Base-by-base conservation (phyloP, 1,140 invertebrate genomes). In the Asbolus verrucosus region DNA sequence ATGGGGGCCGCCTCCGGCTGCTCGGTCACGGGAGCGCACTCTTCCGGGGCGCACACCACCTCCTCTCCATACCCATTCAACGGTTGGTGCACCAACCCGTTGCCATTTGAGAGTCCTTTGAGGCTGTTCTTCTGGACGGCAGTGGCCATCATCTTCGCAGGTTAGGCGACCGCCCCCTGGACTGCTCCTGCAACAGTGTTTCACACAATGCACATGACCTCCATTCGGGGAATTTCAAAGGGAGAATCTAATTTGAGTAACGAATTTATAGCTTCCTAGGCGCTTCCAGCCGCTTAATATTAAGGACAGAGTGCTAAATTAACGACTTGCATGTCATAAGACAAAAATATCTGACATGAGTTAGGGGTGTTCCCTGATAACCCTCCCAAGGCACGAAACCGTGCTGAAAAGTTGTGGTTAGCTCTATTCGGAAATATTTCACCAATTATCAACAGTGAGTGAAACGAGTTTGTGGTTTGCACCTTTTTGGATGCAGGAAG, bases 91-190 rank as follows among this genome's bases (percentile, higher is more conserved):
- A 85, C 84, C 75, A 86, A 80, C 38, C 86, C 84, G 67, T 86
- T 84, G 72, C 87, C 85, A 80, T 89, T 89, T 43, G 84, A 84
- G 69, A 89, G 78, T 75, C 85, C 81, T 83, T 89, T 87, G 75
- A 90, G 87, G 82, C 88, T 87, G 85, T 90, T 91, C 81, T 90
- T 88, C 78, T 90, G 89, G 81, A 91, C 84, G 82, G 87, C 85
- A 78, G 89, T 90, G 84, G 89, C 88, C 89, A 90, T 91, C 61
- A 63, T 63, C 6, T 6, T 39, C n/a, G n/a, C n/a, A n/a, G n/a
- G n/a, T n/a, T n/a, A n/a, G n/a, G n/a, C n/a, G 33, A 39, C 60
- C n/a, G 36, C 27, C 31, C 19, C 36, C 30, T 36, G 5, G n/a
- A 36, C 33, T 36, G 21, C n/a, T 8, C 11, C 33, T 38, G 31